phyloP scores from a whole-genome alignment of 2,113 vertebrate species.

The Boulengeromyrus knoepffleri region DNA sequence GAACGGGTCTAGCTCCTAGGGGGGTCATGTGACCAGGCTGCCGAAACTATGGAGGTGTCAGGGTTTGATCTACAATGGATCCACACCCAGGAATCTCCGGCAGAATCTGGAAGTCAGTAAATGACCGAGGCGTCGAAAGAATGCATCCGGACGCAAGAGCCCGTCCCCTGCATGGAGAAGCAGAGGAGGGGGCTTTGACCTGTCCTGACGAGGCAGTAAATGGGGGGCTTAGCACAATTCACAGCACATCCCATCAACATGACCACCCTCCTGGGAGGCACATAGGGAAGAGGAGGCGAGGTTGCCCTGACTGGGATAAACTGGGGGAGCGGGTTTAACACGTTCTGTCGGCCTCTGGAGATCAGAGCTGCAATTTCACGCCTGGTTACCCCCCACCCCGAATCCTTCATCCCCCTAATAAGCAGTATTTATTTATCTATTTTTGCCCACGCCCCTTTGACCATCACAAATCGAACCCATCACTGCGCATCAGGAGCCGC shows the following conservation, averaged over 20 bases:
- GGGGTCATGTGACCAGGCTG: not conserved
- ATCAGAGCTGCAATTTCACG: constrained; percentile 11
- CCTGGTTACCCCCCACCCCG: not conserved
- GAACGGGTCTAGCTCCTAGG: not conserved
- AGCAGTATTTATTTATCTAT: not conserved
- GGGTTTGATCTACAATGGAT: not conserved
- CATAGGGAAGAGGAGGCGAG: not conserved
- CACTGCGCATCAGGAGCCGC: not conserved
- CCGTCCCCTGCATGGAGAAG: not conserved
- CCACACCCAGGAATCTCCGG: not conserved
- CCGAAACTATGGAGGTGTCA: not conserved
- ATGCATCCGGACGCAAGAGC: not conserved
- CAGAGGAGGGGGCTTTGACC: not conserved
- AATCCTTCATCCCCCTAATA: not conserved
- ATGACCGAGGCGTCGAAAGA: not conserved
- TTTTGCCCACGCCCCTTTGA: not conserved
- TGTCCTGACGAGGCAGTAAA: not conserved
- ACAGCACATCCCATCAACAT: not conserved
- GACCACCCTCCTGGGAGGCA: not conserved
- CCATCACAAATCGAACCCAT: not conserved
- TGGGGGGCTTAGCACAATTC: not conserved
- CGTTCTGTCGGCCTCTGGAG: not conserved
- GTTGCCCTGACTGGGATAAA: not conserved
- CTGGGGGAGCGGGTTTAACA: not conserved
- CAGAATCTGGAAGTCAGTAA: not conserved